phyloP scores from a whole-genome alignment of 2,888 invertebrate genomes.

The Chorisops tibialis region DNA sequence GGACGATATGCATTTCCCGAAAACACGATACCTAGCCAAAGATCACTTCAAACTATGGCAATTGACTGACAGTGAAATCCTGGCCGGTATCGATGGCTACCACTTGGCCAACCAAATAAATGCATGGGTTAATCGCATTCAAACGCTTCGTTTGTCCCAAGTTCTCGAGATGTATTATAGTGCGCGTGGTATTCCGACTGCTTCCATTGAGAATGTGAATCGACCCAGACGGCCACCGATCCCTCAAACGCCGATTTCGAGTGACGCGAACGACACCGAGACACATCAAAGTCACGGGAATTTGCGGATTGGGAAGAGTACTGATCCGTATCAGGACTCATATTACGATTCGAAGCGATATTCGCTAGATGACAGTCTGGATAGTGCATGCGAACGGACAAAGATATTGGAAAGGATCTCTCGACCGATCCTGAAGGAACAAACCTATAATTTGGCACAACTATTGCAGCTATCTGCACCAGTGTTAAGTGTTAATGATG shows the following conservation, averaged over 20 bases:
- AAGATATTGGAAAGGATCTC: conserved; percentile 35
- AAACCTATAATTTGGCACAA: conserved; percentile 44
- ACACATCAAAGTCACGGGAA: background rate
- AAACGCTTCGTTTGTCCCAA: conserved; percentile 59
- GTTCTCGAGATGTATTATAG: conserved; percentile 68
- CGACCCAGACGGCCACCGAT: background rate
- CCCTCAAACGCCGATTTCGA: background rate
- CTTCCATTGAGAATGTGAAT: conserved; percentile 55
- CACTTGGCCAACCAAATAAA: conserved; percentile 54
- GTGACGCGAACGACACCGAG: conserved; percentile 38
- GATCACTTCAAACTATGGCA: conserved; percentile 56
- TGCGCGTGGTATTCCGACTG: conserved; percentile 58
- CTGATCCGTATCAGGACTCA: background rate
- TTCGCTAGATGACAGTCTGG: conserved; percentile 22
- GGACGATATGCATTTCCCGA: conserved; percentile 63
- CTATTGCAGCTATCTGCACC: conserved; percentile 39
- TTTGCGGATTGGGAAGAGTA: no score
- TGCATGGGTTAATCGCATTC: conserved; percentile 55
- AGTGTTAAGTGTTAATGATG: conserved; percentile 39
- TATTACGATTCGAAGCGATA: conserved; percentile 22
- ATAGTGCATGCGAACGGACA: conserved; percentile 35
- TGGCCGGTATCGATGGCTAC: conserved; percentile 67
- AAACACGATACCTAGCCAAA: conserved; percentile 56
- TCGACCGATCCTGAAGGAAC: conserved; percentile 40
- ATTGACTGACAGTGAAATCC: conserved; percentile 65